These are phyloP conservation scores for Leptogaster cylindrica DNA, from an alignment of 2,888 invertebrate species.

Conservation along the genomic window DNA sequence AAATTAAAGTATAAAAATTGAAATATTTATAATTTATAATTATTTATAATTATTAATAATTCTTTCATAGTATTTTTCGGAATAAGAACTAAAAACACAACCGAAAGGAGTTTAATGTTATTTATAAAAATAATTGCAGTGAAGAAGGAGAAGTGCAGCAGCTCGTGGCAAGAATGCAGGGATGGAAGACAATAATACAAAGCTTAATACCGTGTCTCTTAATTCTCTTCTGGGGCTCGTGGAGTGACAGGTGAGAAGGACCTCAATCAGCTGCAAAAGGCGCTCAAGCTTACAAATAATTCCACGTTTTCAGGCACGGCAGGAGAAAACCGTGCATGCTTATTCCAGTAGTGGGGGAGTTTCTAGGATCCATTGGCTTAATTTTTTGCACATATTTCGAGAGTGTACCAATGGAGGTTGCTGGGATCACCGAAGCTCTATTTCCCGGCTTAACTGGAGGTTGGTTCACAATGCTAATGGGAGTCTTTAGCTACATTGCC, in stretches of 20 bases:
- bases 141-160: slow-evolving; percentile 74
- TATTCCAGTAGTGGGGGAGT: slow-evolving; percentile 80
- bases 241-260: slow-evolving; percentile 68
- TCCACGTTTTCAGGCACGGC: slow-evolving; percentile 53
- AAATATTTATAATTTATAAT: no score
- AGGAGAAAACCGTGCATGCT: slow-evolving; percentile 75
- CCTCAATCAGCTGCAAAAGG: neutral
- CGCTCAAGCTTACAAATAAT: neutral
- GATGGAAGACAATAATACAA: slow-evolving; percentile 86
- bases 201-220: slow-evolving; percentile 81
- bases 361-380: slow-evolving; percentile 77
- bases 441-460: slow-evolving; percentile 82
- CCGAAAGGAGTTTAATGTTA: no score
- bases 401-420: slow-evolving; percentile 79
- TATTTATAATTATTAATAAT: no score
- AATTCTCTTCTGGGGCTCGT: slow-evolving; percentile 82
- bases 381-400: slow-evolving; percentile 82
- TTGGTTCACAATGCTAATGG: slow-evolving; percentile 91
- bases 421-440: slow-evolving; percentile 79
- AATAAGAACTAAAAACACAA: no score
- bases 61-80: no score
- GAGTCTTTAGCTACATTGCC: slow-evolving; percentile 86
- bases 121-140: no score
- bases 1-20: no score
- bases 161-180: slow-evolving; percentile 79